Evolutionary conservation across 2,888 invertebrate species (phyloP).

Genomic region (Zygothrica quintamaculata): DNA sequence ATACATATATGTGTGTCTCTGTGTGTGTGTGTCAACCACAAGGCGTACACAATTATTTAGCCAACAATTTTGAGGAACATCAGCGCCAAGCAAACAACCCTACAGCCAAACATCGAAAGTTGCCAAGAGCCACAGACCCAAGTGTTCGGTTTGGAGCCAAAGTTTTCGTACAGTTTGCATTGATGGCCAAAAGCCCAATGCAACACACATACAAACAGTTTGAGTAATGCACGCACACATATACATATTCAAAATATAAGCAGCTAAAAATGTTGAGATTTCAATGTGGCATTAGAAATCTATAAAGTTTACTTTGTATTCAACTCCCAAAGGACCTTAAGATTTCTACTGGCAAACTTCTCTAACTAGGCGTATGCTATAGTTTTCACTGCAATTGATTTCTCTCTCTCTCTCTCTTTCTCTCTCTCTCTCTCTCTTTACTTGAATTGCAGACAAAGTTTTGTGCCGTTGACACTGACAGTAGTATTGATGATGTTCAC

Average conservation of each 20-base stretch:
- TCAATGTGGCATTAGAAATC: slow-evolving; percentile 62
- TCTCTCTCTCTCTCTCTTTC: slow-evolving; percentile 5
- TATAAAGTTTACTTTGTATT: slow-evolving; percentile 67
- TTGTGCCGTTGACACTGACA: slow-evolving; percentile 58
- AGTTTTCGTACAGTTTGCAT: slow-evolving; percentile 60
- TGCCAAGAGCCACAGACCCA: slow-evolving; percentile 58
- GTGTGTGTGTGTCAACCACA: slow-evolving; percentile 52
- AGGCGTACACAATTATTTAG: slow-evolving; percentile 75
- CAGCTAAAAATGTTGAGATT: slow-evolving; percentile 34
- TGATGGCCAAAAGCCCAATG: slow-evolving; percentile 20
- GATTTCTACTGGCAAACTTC: slow-evolving; percentile 7
- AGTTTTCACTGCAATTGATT: slow-evolving; percentile 25
- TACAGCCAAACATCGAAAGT: slow-evolving; percentile 42
- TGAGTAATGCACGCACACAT: slow-evolving; percentile 3
- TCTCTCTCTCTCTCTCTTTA: not conserved
- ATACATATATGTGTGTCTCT: slow-evolving; percentile 6
- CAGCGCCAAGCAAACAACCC: slow-evolving; percentile 35
- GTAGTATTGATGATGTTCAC: not conserved
- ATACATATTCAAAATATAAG: slow-evolving; percentile 28
- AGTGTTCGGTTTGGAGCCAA: slow-evolving; percentile 51
- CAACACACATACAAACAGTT: slow-evolving; percentile 10
- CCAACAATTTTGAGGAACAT: slow-evolving; percentile 62
- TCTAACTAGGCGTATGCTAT: slow-evolving; percentile 37
- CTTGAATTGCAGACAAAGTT: slow-evolving; percentile 48
- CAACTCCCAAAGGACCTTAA: slow-evolving; percentile 8